Conservation (phyloP, 2,113 vertebrate species). For the Emydura subglobosa region DNA sequence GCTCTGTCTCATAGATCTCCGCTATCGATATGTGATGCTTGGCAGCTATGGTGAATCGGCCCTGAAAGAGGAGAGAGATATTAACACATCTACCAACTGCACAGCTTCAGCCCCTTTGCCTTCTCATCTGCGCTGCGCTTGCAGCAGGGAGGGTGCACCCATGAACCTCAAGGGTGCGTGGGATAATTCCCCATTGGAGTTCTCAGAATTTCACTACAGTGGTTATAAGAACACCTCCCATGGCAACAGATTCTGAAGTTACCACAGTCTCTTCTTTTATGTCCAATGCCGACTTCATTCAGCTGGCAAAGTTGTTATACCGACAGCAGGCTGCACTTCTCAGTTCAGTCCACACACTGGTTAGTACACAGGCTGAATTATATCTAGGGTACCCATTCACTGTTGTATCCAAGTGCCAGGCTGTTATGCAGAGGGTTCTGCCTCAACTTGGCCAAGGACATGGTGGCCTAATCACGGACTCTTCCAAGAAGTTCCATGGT, state of each 20-base stretch:
- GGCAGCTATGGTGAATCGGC: conserved; percentile 93
- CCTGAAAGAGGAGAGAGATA: conserved; percentile 70
- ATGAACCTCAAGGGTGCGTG: neutral
- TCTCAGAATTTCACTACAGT: neutral
- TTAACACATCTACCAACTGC: rapidly evolving
- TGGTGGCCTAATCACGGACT: neutral
- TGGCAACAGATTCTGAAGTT: neutral
- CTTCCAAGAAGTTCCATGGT: neutral
- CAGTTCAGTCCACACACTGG: neutral
- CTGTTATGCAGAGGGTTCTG: neutral
- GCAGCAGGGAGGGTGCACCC: neutral
- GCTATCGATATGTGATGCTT: conserved; percentile 94
- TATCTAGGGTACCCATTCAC: neutral
- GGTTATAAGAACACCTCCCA: neutral
- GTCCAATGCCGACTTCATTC: neutral
- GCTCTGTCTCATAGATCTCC: conserved; percentile 91
- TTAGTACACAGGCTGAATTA: neutral
- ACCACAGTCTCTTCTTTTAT: neutral
- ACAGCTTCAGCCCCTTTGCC: neutral
- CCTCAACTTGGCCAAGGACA: neutral
- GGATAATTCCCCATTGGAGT: neutral
- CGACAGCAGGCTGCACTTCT: neutral
- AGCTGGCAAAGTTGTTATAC: neutral
- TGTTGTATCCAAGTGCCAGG: neutral
- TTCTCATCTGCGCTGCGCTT: no score